Conservation (phyloP, 2,113 vertebrate species). For the Oophaga pumilio region DNA sequence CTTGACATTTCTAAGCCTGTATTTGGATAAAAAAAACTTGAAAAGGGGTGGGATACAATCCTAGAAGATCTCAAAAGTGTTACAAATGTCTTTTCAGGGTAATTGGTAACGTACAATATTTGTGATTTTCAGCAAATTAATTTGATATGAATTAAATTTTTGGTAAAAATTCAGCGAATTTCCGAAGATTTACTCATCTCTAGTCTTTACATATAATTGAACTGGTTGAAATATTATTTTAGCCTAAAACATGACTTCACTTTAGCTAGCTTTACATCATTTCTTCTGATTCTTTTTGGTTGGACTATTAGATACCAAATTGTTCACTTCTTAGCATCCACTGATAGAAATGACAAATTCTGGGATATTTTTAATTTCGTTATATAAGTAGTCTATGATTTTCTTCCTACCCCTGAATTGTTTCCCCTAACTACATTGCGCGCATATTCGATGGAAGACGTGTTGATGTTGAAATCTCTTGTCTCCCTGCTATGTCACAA, state of each 20-base stretch:
- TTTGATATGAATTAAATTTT: not conserved
- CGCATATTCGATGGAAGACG: not conserved
- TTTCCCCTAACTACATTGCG: not conserved
- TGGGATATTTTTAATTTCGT: not conserved
- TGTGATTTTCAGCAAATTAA: not conserved
- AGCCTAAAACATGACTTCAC: not conserved
- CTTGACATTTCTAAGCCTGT: too few species aligned
- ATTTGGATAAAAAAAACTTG: too few species aligned
- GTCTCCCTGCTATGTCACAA: slow-evolving; percentile 48
- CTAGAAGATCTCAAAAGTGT: too few species aligned
- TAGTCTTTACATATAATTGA: not conserved
- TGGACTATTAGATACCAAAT: too few species aligned
- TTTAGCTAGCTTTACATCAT: not conserved
- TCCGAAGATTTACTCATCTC: too few species aligned
- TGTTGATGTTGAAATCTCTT: slow-evolving; percentile 34
- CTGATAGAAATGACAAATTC: not conserved
- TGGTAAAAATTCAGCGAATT: too few species aligned
- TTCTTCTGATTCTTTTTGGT: not conserved
- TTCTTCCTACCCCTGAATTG: not conserved
- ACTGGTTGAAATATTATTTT: not conserved
- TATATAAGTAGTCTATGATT: not conserved
- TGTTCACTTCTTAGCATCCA: not conserved
- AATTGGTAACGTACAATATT: too few species aligned
- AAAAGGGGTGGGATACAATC: too few species aligned
- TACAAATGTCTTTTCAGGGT: too few species aligned